A percentile compares a stretch with the other conserved stretches of the same genome.
These are phyloP conservation scores for Drosophila repletoides DNA, from an alignment of 1,140 invertebrate genomes.

Conservation along the genomic window DNA sequence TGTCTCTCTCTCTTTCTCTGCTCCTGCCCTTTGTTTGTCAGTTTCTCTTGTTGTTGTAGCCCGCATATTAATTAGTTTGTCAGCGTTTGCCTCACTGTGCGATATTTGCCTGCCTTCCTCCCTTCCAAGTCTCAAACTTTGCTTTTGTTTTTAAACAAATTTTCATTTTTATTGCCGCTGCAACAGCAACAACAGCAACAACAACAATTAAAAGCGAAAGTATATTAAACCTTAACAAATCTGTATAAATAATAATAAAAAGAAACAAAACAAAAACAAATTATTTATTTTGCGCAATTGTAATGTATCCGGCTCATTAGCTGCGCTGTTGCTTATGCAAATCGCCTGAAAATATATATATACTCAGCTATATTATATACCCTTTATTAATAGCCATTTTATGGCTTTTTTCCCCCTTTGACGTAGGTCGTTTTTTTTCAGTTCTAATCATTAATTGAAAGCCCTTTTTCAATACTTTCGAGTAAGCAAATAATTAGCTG, in stretches of 20 bases:
- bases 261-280: slow-evolving; percentile 8
- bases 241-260: slow-evolving; percentile 21
- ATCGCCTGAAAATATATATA: slow-evolving; percentile 3
- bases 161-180: slow-evolving; percentile 43
- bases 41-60: slow-evolving; percentile 20
- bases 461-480: slow-evolving; percentile 12
- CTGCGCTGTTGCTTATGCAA: neutral
- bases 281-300: slow-evolving; percentile 1
- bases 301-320: slow-evolving; percentile 10
- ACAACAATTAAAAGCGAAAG: slow-evolving; percentile 67
- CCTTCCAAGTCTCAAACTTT: neutral
- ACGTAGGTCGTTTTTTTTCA: slow-evolving; percentile 46
- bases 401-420: slow-evolving; percentile 36
- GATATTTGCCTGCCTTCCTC: neutral
- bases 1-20: neutral
- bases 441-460: slow-evolving; percentile 49
- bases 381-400: slow-evolving; percentile 16
- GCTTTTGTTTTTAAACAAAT: slow-evolving; percentile 32
- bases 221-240: slow-evolving; percentile 42
- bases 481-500: slow-evolving; percentile 21
- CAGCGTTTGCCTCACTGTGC: slow-evolving; percentile 2
- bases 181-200: slow-evolving; percentile 31
- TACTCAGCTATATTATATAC: slow-evolving; percentile 4
- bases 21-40: slow-evolving; percentile 23
- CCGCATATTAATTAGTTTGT: slow-evolving; percentile 46